Evolutionary conservation across 2,888 invertebrate genomes (phyloP).

Genomic region (Allolobophora icterica): DNA sequence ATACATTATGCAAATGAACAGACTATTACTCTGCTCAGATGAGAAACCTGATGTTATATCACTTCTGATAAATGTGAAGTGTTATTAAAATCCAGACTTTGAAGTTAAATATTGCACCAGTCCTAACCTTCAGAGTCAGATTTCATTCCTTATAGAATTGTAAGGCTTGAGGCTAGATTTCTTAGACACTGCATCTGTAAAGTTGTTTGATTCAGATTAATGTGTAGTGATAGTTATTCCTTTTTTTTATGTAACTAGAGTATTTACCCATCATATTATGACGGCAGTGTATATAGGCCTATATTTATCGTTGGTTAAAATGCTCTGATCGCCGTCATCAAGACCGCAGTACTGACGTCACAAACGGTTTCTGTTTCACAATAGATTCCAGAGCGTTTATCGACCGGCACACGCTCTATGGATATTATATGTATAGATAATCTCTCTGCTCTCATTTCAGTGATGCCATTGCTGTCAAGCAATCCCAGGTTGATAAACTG

Average conservation of each 20-base stretch:
- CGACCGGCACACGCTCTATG: no score
- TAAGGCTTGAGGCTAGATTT: background rate
- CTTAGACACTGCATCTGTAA: background rate
- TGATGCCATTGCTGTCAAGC: conserved; percentile 94
- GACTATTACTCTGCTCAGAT: background rate
- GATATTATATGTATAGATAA: no score
- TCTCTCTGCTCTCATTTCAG: conserved; percentile 66
- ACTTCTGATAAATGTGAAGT: background rate
- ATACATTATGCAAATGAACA: background rate
- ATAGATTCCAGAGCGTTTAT: no score
- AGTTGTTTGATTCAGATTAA: background rate
- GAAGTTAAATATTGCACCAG: background rate
- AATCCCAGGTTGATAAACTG: conserved; percentile 90
- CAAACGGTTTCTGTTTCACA: no score
- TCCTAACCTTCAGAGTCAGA: background rate
- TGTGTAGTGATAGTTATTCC: background rate
- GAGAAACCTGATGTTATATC: background rate
- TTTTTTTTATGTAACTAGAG: background rate
- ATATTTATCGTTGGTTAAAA: no score
- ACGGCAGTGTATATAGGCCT: no score
- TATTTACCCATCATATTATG: no score
- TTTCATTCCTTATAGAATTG: background rate
- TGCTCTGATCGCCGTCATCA: no score
- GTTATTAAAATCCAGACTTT: background rate
- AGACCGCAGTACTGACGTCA: no score